Base-by-base conservation (phyloP, 2,797 vertebrate species). In the Dermochelys coriacea region DNA sequence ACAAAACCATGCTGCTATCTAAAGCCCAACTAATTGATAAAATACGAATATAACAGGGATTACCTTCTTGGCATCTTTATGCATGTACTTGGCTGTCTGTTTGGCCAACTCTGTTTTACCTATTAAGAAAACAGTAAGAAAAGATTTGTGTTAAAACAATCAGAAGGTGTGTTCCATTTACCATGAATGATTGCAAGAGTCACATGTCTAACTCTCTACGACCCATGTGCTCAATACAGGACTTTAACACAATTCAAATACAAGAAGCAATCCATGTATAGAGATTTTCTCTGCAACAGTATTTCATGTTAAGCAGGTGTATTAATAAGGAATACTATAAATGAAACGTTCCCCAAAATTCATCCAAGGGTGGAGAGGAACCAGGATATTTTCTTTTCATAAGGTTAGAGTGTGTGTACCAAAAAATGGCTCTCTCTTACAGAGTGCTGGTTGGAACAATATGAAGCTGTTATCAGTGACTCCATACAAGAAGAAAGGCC, bases 71-170 rank as follows among this genome's bases (percentile, higher is more conserved):
- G 99, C 88, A 77, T 99, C 99, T 97, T 99, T 99, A 97, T 99
- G 99, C 98, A 99, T 98, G 94, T 99, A 99, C 82, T 99, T 99
- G 84, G 99, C 99, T 11, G 99, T 99, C 96, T 99, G 99, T 97
- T 99, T 99, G 96, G 99, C 99, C 97, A 99, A 96, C 96, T 99
- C 99, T 0, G 99, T 99, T 98, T 99, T 99, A 89, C 99, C 99
- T 99, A 98, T 61, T 47, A 80, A 95, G 1, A 88, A 71, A 31
- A 95, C 0, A 10, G 31, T 25, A 77, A 19, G 12, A 55, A 25
- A 54, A n/a, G 47, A 8, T 1, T 6, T 3, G 0, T 0, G 31
- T 88, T 57, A 51, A 29, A 23, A 5, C 18, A 34, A 31, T 12
- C 11, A 21, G 75, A 55, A 31, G 12, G 80, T 3, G 2, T 4